phyloP scores from a whole-genome alignment of 2,113 vertebrate species.

The Alethe diademata region DNA sequence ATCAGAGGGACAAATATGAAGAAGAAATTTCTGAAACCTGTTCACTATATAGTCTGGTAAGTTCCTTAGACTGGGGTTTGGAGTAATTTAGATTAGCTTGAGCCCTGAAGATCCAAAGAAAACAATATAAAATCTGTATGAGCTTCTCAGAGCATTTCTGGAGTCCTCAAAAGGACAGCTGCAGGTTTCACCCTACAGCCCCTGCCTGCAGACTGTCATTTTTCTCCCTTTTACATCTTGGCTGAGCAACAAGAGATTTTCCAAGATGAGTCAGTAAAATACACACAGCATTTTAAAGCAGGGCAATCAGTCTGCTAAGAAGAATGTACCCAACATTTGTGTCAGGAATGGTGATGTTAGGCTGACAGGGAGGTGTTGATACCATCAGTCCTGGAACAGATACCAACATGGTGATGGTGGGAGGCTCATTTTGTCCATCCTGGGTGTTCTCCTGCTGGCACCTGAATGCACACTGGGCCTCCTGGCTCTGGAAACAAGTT shows the following conservation, averaged over 20 bases:
- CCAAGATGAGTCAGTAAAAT: background rate
- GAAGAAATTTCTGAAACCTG: background rate
- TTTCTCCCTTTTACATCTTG: background rate
- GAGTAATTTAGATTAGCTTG: background rate
- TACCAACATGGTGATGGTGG: background rate
- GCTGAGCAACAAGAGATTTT: background rate
- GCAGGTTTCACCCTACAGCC: background rate
- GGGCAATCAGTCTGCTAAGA: background rate
- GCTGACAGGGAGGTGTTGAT: background rate
- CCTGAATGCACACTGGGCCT: background rate
- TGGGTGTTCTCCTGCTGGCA: background rate
- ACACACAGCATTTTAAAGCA: background rate
- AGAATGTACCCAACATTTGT: background rate
- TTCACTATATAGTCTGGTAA: background rate
- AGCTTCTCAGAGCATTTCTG: background rate
- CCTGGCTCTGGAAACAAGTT: background rate
- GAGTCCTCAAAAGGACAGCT: background rate
- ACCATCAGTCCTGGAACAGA: background rate
- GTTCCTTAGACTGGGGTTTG: background rate
- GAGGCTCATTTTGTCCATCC: background rate
- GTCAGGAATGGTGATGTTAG: background rate
- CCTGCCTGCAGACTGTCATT: background rate
- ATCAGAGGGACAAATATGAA: background rate
- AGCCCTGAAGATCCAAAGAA: background rate
- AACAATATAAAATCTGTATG: background rate